These are phyloP conservation scores for Porites divaricata DNA, from an alignment of 92 coral and sea anemone genomes.

Conservation along the genomic window DNA sequence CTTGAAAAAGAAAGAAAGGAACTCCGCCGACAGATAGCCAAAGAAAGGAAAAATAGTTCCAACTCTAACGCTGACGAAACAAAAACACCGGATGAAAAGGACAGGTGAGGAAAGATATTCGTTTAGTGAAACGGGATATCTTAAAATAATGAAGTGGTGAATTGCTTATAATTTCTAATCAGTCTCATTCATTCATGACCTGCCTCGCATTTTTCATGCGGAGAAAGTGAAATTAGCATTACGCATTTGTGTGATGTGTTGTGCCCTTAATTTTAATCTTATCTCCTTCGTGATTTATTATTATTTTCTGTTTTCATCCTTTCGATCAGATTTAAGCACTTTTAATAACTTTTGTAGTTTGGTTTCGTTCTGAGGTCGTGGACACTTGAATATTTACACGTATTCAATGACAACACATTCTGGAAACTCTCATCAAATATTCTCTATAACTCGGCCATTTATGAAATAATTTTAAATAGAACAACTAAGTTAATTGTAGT, in stretches of 20 bases:
- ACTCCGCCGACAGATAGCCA: slow-evolving; percentile 48
- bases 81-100: slow-evolving; percentile 5
- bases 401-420: background rate
- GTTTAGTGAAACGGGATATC: slow-evolving; percentile 25
- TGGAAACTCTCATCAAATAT: background rate
- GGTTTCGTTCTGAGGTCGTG: background rate
- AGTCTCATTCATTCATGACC: background rate
- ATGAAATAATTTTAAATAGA: too few species aligned
- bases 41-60: slow-evolving; percentile 7
- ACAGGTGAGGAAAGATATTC: slow-evolving; percentile 44
- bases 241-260: background rate
- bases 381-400: background rate
- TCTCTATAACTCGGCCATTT: background rate
- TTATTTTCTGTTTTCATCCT: background rate
- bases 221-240: background rate
- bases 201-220: background rate
- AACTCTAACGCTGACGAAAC: background rate
- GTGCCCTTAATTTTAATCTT: background rate
- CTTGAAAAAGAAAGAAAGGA: slow-evolving; percentile 79
- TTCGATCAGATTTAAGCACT: background rate
- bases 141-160: background rate
- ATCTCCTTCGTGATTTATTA: background rate
- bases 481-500: too few species aligned
- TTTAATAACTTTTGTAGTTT: background rate
- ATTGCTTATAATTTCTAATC: background rate